Conservation (phyloP, 30 jellyfish, hydroid and myxozoan species). For the Turritopsis rubra region DNA sequence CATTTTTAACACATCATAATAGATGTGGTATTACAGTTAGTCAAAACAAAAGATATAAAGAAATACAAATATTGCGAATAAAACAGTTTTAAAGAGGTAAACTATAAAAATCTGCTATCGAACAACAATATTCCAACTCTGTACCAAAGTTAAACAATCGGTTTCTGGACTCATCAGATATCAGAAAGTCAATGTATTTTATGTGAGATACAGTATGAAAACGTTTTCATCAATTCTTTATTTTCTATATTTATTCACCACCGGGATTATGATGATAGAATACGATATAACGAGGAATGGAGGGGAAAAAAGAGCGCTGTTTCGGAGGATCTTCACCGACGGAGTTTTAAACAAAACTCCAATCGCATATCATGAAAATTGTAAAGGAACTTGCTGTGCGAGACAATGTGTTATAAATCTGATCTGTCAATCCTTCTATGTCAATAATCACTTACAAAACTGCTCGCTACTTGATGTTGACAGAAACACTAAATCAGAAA, state of each 20-base stretch:
- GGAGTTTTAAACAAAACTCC: background rate
- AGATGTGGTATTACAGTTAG: too few species aligned
- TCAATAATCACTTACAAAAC: background rate
- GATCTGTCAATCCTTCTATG: background rate
- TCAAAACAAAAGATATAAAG: too few species aligned
- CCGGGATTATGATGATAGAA: background rate
- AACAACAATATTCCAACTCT: too few species aligned
- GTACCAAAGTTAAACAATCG: background rate
- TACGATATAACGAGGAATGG: background rate
- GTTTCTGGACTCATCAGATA: background rate
- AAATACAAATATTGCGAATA: too few species aligned
- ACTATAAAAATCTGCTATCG: too few species aligned
- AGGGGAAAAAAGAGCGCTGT: background rate
- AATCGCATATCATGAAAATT: background rate
- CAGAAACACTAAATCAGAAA: constrained; percentile 12
- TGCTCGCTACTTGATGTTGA: background rate
- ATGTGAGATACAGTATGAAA: background rate
- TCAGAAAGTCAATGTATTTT: background rate
- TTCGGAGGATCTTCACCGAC: background rate
- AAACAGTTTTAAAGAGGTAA: too few species aligned
- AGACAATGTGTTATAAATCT: background rate
- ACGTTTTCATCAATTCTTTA: background rate
- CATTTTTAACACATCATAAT: too few species aligned
- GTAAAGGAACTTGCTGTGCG: background rate
- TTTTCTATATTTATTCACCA: too few species aligned